phyloP scores from a whole-genome alignment of 2,797 vertebrate species.

The Phrynocephalus guinanensis region DNA sequence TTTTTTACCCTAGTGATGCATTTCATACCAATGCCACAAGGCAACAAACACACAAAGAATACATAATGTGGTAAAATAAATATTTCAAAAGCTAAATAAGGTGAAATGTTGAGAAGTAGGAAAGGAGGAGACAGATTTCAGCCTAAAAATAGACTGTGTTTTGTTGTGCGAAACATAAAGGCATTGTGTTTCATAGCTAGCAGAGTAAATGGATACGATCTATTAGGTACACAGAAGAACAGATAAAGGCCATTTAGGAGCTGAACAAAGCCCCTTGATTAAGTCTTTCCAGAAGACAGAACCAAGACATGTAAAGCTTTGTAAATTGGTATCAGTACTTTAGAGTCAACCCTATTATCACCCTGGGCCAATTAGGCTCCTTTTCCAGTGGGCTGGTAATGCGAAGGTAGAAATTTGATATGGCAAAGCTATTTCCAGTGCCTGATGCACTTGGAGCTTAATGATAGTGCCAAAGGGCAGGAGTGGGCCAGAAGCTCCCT shows the following conservation, averaged over 20 bases:
- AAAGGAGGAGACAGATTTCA: constrained; percentile 37
- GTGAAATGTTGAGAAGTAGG: constrained; percentile 47
- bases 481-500: constrained; percentile 60
- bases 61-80: constrained; percentile 66
- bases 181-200: constrained; percentile 56
- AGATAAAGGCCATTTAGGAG: constrained; percentile 67
- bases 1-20: constrained; percentile 29
- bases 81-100: constrained; percentile 65
- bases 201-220: constrained; percentile 61
- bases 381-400: constrained; percentile 63
- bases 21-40: constrained; percentile 55
- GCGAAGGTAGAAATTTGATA: constrained; percentile 57
- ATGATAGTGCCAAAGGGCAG: constrained; percentile 63
- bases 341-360: constrained; percentile 74
- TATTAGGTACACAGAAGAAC: constrained; percentile 49
- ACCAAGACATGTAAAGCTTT: constrained; percentile 65
- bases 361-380: constrained; percentile 70
- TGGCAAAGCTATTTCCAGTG: constrained; percentile 67
- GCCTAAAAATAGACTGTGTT: constrained; percentile 61
- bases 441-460: constrained; percentile 61
- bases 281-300: constrained; percentile 69
- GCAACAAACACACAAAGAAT: constrained; percentile 51
- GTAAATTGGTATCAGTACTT: constrained; percentile 66
- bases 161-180: constrained; percentile 61
- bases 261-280: constrained; percentile 69